Evolutionary conservation across 2,888 invertebrate genomes (phyloP), one percentile per base, ranked within the genome.

Genomic region (Tenthredo livida): DNA sequence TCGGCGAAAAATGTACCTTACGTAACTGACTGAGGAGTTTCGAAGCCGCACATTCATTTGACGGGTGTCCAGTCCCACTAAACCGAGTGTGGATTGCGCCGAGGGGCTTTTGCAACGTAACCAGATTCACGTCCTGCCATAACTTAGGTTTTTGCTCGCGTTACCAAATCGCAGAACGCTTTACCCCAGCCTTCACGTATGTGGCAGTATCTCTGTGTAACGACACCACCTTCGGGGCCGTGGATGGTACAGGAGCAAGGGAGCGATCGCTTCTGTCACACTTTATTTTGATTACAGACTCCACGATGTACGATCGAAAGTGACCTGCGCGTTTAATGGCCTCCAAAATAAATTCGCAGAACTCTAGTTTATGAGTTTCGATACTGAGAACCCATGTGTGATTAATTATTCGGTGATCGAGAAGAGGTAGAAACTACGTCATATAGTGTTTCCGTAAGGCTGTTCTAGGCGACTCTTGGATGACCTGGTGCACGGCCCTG

Each of bases 91-190:
- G 73, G 12, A 43, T 73, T 73, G 73, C 43, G 73, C 67, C 67
- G 1, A 17, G 33, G 29, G 40, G 47, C 77, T 54, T 50, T 54
- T 54, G 25, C n/a, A 50, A 29, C 25, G 77, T 77, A 50, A 54
- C 77, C 47, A 77, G 77, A 77, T 77, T 77, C 77, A 77, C 50
- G 50, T 77, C 77, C n/a, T 77, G 50, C 50, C 77, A 54, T 77
- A 77, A 77, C 50, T 77, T 25, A 54, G 25, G 29, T 77, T 77
- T 54, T 77, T 77, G n/a, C 29, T 50, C 54, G 54, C 50, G 75
- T 77, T 77, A 33, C 77, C 29, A 75, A 33, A 75, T 25, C 77
- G 25, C 29, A 29, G 77, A 33, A 54, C 29, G 77, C 17, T 77
- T 54, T 54, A 77, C 33, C 29, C n/a, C 29, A 21, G 33, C 17